Evolutionary conservation across 30 jellyfish, hydroid and myxozoan species (phyloP), one percentile per base, ranked within the genome.

Genomic region (Chironex yamaguchii): DNA sequence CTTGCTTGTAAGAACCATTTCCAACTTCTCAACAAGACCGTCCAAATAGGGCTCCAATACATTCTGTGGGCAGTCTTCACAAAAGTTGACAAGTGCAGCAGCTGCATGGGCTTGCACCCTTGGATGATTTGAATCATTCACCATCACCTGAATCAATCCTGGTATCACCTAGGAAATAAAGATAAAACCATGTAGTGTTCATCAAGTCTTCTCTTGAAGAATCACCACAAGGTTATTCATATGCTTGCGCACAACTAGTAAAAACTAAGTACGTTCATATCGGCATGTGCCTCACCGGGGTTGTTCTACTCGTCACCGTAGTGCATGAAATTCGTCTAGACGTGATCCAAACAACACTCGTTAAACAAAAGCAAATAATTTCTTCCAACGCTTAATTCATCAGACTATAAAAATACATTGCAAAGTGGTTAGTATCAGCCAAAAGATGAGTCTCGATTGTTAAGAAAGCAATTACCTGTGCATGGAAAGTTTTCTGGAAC

Each of bases 81-180:
- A 95, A 88, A 95, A 95, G 85, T 95, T 95, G 25, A 95, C 99
- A 73, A 95, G 78, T 2, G 99, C 99, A 36, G 99, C 99, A 3
- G 99, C 97, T 11, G 99, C 97, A 67, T 95, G 99, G 34, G 99
- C 99, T 62, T 95, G 99, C 25, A 95, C 99, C 54, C 99, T 82
- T 64, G 99, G 99, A 90, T 76, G 97, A 63, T 84, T 79, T 52
- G 81, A 52, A 54, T 95, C 96, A 35, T 49, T 89, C 24, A 86
- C 82, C 97, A 95, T 53, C 0, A 95, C 86, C 13, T 80, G 90
- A 30, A 95, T 68, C 58, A 95, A 78, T 34, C 98, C 99, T 29
- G 90, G 91, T 21, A 89, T 24, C 22, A 90, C 90, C 67, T 71
- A 72, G 24, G n/a, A 25, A 81, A 34, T 2, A 81, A n/a, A n/a